These are phyloP conservation scores for Mola mola DNA, from an alignment of 2,113 vertebrate species.

Conservation along the genomic window DNA sequence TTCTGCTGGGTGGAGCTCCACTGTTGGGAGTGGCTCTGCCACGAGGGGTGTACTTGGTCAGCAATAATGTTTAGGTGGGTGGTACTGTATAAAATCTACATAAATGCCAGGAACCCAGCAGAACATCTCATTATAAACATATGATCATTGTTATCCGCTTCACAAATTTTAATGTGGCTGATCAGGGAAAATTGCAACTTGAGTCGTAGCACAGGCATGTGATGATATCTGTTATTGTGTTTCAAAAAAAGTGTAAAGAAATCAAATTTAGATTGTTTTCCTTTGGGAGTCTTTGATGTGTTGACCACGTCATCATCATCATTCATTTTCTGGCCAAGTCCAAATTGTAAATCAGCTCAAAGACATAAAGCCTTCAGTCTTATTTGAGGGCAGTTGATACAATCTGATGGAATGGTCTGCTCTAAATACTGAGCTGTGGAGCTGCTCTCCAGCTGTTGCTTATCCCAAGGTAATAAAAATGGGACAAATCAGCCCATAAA, in stretches of 20 bases:
- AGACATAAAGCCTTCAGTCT: slow-evolving; percentile 69
- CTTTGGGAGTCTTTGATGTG: no score
- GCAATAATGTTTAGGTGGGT: slow-evolving; percentile 19
- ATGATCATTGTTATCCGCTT: no score
- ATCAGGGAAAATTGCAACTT: no score
- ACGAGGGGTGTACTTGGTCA: background rate
- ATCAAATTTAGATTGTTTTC: no score
- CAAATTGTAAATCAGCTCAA: slow-evolving; percentile 33
- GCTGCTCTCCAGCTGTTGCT: slow-evolving; percentile 81
- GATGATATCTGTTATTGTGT: no score
- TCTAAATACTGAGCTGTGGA: slow-evolving; percentile 76
- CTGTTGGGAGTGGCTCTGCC: background rate
- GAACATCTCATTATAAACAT: no score
- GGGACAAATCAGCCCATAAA: slow-evolving; percentile 81
- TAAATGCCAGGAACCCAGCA: no score
- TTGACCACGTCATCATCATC: slow-evolving; percentile 52
- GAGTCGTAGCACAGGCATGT: no score
- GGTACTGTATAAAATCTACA: no score
- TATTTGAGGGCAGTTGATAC: slow-evolving; percentile 73
- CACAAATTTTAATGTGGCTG: no score
- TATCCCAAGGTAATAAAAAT: slow-evolving; percentile 83
- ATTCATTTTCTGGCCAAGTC: slow-evolving; percentile 46
- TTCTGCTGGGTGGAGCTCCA: no score
- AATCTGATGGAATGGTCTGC: slow-evolving; percentile 75
- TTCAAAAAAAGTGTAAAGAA: no score